Evolutionary conservation across 2,888 invertebrate genomes (phyloP), one percentile per base, ranked within the genome.

Genomic region (Heliconius sara): DNA sequence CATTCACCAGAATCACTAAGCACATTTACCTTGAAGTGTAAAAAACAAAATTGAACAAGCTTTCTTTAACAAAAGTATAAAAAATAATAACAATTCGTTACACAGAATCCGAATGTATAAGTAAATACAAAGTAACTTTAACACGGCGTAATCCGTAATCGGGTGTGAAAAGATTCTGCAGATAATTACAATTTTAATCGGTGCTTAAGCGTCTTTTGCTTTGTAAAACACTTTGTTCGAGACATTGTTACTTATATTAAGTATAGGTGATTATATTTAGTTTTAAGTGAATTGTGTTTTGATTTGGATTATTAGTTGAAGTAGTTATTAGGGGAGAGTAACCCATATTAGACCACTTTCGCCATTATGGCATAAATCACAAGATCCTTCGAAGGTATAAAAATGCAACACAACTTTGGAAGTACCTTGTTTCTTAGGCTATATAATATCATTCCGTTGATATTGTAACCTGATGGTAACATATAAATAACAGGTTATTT

Each of bases 161-260:
- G 39, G 39, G 60, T 67, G 73, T 73, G 63, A 57, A 67, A 77
- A 73, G 73, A 34, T 70, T 63, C 22, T 34, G 34, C 34, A 72
- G 68, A 80, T 80, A 81, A 78, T 79, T 78, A 80, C 75, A 73
- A 60, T 34, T 34, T 65, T 79, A 79, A 81, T 79, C 77, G 78
- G 47, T 68, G 67, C 63, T 81, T 81, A 81, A 81, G 78, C 57
- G 30, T 57, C 16, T 47, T 57, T 68, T n/a, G 66, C 65, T 47
- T 34, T 60, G 52, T 72, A 30, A 60, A 3, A 57, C 52, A 68
- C n/a, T 73, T 73, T 57, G 57, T 60, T 60, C 22, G 30, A 60
- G 34, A 73, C 34, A 60, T 73, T 73, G 60, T 60, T 70, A 70
- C 13, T 70, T 47, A 43, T 25, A 43, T 43, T 70, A 47, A 16